Base-by-base conservation (phyloP, 2,888 invertebrate species). In the Parasteatoda lunata region DNA sequence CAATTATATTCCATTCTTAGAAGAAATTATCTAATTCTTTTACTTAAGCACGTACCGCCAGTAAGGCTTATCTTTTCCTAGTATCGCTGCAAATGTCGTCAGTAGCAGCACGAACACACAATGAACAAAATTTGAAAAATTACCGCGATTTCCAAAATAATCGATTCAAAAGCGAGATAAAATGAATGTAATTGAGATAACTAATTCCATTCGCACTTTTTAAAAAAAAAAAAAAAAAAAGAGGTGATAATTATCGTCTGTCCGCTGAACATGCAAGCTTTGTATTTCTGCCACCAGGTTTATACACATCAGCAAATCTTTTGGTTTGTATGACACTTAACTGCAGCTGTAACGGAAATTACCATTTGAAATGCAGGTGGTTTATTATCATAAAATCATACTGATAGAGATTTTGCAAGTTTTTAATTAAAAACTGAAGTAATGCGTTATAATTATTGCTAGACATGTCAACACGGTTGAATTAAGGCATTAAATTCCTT, bases 201-300 rank as follows among this genome's bases (percentile, higher is more conserved):
- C 69, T 75, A 75, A 68, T 80, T 73, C 66, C 45, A 54, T n/a
- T n/a, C 54, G 48, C 52, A 51, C 45, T 13, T 52, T 73, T 47
- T 70, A 8, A 13, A 4, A 13, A 59, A 59, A 30, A 1, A 59
- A 59, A 30, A 1, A 30, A 30, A 59, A 49, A 51, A 11, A 45
- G 54, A 71, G 48, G 83, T 77, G 83, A 70, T 83, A 83, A 83
- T 83, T 83, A 83, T 70, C 71, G 54, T 15, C 51, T 75, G 75
- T 75, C 75, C 68, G 48, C 69, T 59, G 30, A 51, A 30, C 52
- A 70, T 48, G 71, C 59, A 59, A 47, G 52, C 75, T 75, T 75
- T 64, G 47, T 30, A 59, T 76, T 47, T 51, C 70, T 45, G 69
- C 65, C 51, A 65, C 54, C 47, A 52, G 83, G 76, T 77, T 51